Base-by-base conservation (phyloP, 2,797 vertebrate species). In the Phoeniculus purpureus region DNA sequence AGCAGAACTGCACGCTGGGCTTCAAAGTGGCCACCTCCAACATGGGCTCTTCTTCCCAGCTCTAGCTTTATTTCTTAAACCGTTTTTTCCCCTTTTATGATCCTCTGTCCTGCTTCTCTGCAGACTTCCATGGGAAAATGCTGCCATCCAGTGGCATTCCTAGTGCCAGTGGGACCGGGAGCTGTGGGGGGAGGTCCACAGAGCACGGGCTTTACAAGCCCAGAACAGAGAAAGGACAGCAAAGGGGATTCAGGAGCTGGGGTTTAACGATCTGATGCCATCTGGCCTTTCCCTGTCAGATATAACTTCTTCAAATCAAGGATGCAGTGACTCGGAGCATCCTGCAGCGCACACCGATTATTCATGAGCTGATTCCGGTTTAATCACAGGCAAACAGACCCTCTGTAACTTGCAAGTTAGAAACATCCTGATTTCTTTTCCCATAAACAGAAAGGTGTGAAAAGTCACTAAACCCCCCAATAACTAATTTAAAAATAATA, bases 101-200 rank as follows among this genome's bases (percentile, higher is more conserved):
- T 27, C 55, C 10, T 34, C 64, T 81, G 22, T 16, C 10, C 31
- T 3, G 62, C 17, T 10, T 48, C 26, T 58, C 40, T 47, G 66
- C 51, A 40, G 31, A 85, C 54, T 73, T 94, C 34, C 48, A 50
- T 31, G 72, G 92, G 77, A 95, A 90, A 85, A 96, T 94, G 73
- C 95, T 96, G 95, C 96, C 96, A 95, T 92, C 96, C 85, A 96
- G 95, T 51, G 96, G 95, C 52, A 87, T 17, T 76, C n/a, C 37
- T 55, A 45, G 22, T 31, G 66, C 59, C 12, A 65, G 48, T 15
- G 34, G 43, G 56, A 78, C 32, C 26, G 43, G 50, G 40, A 84
- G 34, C 7, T 52, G 15, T 3, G 43, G 55, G 43, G 55, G 16
- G 43, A 16, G 43, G 13, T 79, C 23, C 0, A 0, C 43, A 34